Evolutionary conservation across 92 coral and sea anemone species (phyloP), one percentile per base, ranked within the genome.

Genomic region (Zoanthus solanderi): DNA sequence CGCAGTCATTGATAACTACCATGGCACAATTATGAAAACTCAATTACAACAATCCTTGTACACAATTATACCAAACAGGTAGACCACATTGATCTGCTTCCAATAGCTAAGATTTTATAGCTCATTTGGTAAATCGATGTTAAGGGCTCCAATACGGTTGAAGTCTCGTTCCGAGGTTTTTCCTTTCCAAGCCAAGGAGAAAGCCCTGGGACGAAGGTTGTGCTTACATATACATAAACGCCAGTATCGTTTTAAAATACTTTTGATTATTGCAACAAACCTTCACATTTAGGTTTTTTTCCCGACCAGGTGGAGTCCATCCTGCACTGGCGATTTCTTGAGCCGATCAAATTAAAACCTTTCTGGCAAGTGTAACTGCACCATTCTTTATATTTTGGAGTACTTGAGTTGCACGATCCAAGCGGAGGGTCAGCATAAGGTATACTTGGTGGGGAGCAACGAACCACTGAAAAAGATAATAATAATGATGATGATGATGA

Each of bases 351-450:
- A 42, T 81, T 81, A 7, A 45, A 81, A 6, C 85, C 85, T 0
- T 75, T 3, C 37, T 65, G 11, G 9, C 85, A 81, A 7, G 31
- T 81, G 29, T 81, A 81, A 12, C 31, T 66, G 14, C 85, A 81
- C 75, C 75, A 81, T 13, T 81, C 85, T 42, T 81, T 65, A 73
- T 81, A 81, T 44, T 81, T 81, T 65, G 85, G 85, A 60, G 75
- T 81, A 7, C 50, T 37, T 5, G 85, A 81, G 18, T 81, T 75
- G 28, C 85, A 81, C 15, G 28, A 63, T 15, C 85, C 85, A 3
- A 81, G 85, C 0, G 85, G 75, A 11, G 85, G 85, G 28, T 81
- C 85, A 0, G 63, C 85, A 17, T 81, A 44, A 45, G 85, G 75
- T 63, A 81, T 65, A 53, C 46, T 81, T 13, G 85, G 74, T 53